These are phyloP conservation scores for Motacilla alba DNA, from an alignment of 2,113 vertebrate species.

Conservation along the genomic window DNA sequence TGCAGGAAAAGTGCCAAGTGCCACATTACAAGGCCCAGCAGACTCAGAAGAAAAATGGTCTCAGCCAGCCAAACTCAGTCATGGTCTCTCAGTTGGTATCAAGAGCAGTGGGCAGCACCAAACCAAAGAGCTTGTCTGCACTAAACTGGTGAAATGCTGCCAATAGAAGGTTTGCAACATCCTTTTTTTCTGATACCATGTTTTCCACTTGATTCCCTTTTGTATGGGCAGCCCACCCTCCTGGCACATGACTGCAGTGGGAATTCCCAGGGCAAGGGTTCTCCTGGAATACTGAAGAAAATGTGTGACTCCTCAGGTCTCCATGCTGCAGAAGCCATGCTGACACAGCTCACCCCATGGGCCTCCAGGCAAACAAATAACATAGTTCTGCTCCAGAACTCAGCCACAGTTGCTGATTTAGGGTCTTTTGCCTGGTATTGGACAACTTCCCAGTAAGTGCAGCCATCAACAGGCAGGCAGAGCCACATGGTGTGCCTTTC, in stretches of 20 bases:
- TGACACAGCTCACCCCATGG: background rate
- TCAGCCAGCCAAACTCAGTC: background rate
- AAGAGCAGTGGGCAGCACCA: background rate
- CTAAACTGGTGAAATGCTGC: background rate
- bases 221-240: background rate
- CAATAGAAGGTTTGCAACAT: background rate
- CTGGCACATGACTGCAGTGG: background rate
- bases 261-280: background rate
- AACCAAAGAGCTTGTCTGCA: background rate
- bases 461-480: background rate
- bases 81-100: rapidly evolving
- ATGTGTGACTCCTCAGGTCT: background rate
- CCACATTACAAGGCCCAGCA: background rate
- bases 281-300: background rate
- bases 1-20: background rate
- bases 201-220: background rate
- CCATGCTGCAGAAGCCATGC: rapidly evolving
- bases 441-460: background rate
- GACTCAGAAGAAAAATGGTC: background rate
- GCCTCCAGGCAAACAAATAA: background rate
- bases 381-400: background rate
- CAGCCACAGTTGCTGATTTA: background rate
- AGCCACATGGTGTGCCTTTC: background rate
- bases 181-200: background rate
- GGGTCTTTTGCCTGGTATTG: background rate